phyloP scores from a whole-genome alignment of 2,888 invertebrate genomes.

The Nephrotoma guestfalica region DNA sequence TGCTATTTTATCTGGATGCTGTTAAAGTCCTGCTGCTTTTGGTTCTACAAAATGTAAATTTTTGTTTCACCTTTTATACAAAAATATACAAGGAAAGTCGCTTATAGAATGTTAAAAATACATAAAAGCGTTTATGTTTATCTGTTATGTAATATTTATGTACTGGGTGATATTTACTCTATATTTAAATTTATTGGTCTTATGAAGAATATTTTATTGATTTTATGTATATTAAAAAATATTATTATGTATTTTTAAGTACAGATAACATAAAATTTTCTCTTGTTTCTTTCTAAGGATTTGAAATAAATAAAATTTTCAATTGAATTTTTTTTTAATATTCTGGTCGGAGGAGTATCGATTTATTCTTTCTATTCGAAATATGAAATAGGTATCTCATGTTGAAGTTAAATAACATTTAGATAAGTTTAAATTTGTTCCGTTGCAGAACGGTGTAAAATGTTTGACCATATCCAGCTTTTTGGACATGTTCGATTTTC shows the following conservation, averaged over 20 bases:
- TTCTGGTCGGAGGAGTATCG: not conserved
- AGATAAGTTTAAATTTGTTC: too few species aligned
- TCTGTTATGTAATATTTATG: not conserved
- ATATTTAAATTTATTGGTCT: not conserved
- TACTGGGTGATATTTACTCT: not conserved
- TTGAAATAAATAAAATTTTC: not conserved
- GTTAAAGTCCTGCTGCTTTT: not conserved
- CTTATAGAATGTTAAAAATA: not conserved
- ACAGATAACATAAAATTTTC: not conserved
- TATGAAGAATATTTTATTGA: not conserved
- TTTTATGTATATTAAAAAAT: not conserved
- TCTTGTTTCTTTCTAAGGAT: not conserved
- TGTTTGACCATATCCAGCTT: too few species aligned
- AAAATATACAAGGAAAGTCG: not conserved
- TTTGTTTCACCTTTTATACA: not conserved
- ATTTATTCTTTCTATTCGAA: not conserved
- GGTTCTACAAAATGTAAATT: not conserved
- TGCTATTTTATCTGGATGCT: not conserved
- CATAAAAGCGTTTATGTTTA: too few species aligned
- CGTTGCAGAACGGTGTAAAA: too few species aligned
- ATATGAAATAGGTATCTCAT: too few species aligned
- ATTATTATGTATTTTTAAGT: not conserved
- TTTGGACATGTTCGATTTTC: too few species aligned
- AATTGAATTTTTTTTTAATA: not conserved
- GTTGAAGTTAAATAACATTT: too few species aligned